Evolutionary conservation across 2,888 invertebrate genomes (phyloP).

Genomic region (Quadroppia sp.): DNA sequence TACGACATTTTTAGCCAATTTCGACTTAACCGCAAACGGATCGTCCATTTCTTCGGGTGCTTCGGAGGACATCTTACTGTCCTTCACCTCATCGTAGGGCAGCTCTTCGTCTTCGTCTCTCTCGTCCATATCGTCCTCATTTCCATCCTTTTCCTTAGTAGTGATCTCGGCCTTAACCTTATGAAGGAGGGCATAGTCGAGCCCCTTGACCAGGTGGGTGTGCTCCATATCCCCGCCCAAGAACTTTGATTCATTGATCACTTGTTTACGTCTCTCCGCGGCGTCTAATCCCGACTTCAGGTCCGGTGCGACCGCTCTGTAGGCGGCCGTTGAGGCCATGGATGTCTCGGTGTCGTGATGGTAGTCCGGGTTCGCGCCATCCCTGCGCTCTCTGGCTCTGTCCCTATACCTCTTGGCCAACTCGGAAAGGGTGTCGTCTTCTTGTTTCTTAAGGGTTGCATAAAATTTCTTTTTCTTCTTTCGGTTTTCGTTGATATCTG

Average conservation of each 20-base stretch:
- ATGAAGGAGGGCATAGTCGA: constrained; percentile 85
- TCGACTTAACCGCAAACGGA: constrained; percentile 43
- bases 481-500: constrained; percentile 63
- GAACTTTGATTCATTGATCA: constrained; percentile 97
- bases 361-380: constrained; percentile 72
- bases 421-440: constrained; percentile 76
- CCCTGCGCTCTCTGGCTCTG: constrained; percentile 77
- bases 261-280: constrained; percentile 85
- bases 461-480: constrained; percentile 88
- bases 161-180: constrained; percentile 61
- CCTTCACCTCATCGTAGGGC: constrained; percentile 42
- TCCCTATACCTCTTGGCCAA: constrained; percentile 89
- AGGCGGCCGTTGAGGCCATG: constrained; percentile 75
- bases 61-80: constrained; percentile 35
- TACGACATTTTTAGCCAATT: constrained; percentile 46
- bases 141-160: constrained; percentile 38
- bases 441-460: constrained; percentile 86
- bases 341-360: constrained; percentile 66
- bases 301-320: constrained; percentile 93
- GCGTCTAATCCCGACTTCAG: constrained; percentile 84
- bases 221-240: constrained; percentile 99
- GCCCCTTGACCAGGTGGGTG: constrained; percentile 98
- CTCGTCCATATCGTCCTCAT: constrained; percentile 67
- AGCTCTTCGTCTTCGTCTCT: constrained; percentile 48
- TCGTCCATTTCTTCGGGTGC: not conserved